A percentile compares a stretch with the other conserved stretches of the same genome.
phyloP scores from a whole-genome alignment of 2,797 vertebrate genomes.

The Periparus ater region DNA sequence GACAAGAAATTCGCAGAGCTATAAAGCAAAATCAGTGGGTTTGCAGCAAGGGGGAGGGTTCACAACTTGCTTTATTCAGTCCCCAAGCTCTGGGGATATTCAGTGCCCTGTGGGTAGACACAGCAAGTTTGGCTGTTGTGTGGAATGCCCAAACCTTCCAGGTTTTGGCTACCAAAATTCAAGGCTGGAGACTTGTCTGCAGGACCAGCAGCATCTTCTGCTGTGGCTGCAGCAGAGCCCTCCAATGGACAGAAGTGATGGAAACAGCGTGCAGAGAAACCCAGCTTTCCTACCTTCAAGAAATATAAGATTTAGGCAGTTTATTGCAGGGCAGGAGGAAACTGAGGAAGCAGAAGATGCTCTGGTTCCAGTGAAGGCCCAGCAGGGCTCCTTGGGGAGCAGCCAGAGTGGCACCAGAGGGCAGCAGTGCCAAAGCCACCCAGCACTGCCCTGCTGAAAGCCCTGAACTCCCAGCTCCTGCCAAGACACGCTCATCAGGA shows the following conservation, averaged over 20 bases:
- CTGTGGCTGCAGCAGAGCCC: neutral
- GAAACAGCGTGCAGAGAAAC: neutral
- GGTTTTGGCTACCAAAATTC: neutral
- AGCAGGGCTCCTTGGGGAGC: neutral
- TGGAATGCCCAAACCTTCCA: neutral
- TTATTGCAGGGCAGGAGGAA: neutral
- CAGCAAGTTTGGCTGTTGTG: neutral
- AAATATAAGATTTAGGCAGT: accelerated
- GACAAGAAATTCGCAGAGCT: neutral
- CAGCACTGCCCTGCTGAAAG: neutral
- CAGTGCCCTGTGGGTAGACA: neutral
- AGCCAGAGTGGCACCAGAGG: neutral
- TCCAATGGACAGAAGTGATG: neutral
- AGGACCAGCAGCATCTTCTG: neutral
- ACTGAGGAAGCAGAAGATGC: neutral
- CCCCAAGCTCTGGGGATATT: neutral
- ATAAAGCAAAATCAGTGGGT: neutral
- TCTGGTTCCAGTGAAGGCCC: neutral
- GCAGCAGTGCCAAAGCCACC: slow-evolving; percentile 61
- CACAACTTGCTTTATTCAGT: neutral
- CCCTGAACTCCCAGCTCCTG: neutral
- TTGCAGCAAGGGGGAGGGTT: neutral
- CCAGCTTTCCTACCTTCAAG: neutral
- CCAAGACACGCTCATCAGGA: neutral
- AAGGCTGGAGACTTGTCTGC: neutral